These are phyloP conservation scores for Silurus asotus DNA, from an alignment of 2,113 vertebrate genomes.

Conservation along the genomic window DNA sequence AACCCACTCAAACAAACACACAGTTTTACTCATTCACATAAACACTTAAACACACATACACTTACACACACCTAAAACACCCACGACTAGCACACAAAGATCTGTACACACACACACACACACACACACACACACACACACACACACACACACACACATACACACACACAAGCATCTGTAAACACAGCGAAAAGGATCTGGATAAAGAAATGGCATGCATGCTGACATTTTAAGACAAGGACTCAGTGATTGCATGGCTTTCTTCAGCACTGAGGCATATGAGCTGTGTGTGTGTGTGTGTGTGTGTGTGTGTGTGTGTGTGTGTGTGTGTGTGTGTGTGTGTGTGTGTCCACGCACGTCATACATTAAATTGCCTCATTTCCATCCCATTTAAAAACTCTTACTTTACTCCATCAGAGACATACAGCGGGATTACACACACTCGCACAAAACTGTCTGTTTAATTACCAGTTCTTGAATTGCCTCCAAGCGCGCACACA, in stretches of 20 bases:
- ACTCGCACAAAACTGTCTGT: conserved; percentile 36
- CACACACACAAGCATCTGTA: too few species aligned
- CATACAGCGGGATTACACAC: conserved; percentile 46
- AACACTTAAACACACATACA: not conserved
- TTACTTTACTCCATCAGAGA: conserved; percentile 45
- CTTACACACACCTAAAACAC: too few species aligned
- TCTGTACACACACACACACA: too few species aligned
- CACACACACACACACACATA: not conserved
- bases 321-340: conserved; percentile 19
- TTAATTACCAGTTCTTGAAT: conserved; percentile 49
- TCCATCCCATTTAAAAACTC: conserved; percentile 49
- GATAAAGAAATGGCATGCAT: conserved; percentile 18
- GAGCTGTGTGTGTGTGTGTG: not conserved
- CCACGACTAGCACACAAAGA: too few species aligned
- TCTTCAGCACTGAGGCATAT: conserved; percentile 2
- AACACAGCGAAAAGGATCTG: not conserved
- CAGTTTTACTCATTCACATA: not conserved
- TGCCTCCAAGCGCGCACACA: conserved; percentile 46
- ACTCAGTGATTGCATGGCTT: conserved; percentile 47
- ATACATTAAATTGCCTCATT: conserved; percentile 53
- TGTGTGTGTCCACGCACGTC: conserved; percentile 24
- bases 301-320: conserved; percentile 24
- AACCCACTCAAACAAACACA: conserved; percentile 1
- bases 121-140: not conserved
- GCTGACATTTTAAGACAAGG: conserved; percentile 51